phyloP scores from a whole-genome alignment of 2,888 invertebrate species.

The Nipponacmea schrenckii region DNA sequence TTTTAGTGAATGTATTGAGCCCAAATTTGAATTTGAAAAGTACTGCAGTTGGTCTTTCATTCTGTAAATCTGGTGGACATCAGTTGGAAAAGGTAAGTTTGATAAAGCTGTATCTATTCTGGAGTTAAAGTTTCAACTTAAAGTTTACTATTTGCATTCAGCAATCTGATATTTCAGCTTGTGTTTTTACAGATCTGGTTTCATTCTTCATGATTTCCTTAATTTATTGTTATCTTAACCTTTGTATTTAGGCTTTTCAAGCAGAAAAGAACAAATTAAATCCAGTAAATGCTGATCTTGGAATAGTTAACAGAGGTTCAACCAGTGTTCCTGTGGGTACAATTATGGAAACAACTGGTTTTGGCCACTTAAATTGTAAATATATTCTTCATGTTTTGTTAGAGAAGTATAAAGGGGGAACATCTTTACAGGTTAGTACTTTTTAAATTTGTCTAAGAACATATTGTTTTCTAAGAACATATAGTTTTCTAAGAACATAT shows the following conservation, averaged over 20 bases:
- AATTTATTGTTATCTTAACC: too few species aligned
- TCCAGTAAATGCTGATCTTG: too few species aligned
- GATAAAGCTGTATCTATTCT: neutral
- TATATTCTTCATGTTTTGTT: neutral
- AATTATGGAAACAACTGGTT: neutral
- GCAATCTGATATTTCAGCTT: too few species aligned
- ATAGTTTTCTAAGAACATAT: too few species aligned
- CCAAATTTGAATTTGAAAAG: constrained; percentile 7
- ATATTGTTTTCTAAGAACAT: too few species aligned
- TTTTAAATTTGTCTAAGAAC: neutral
- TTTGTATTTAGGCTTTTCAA: too few species aligned
- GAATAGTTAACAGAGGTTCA: too few species aligned
- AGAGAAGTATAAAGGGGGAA: neutral
- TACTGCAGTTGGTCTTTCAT: constrained; percentile 12
- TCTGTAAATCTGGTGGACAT: constrained; percentile 10
- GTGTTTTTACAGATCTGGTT: too few species aligned
- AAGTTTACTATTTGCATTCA: too few species aligned
- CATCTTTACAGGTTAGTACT: neutral
- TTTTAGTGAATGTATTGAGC: constrained; percentile 16
- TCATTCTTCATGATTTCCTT: too few species aligned
- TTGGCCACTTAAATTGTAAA: neutral
- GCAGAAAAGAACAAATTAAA: too few species aligned
- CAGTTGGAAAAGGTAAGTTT: constrained; percentile 9
- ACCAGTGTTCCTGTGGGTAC: neutral
- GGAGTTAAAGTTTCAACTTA: too few species aligned